Percentiles rank a stretch among this genome's conserved stretches.
These are phyloP conservation scores for Oithona nana DNA, from an alignment of 2,888 invertebrate species.

Conservation along the genomic window DNA sequence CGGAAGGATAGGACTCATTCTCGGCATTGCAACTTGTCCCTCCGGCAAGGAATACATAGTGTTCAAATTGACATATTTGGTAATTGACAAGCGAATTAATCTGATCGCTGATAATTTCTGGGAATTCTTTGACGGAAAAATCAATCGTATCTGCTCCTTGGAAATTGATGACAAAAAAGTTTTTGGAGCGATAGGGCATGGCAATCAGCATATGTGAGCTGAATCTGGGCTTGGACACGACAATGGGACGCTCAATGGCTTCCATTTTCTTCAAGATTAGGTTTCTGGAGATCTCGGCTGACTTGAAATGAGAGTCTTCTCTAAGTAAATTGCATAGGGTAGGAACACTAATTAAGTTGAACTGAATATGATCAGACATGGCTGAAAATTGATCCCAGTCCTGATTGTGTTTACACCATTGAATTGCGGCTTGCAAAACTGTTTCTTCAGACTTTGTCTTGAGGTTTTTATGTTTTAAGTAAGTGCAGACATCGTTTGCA, in stretches of 20 bases:
- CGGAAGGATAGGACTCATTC: neutral
- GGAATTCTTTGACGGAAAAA: neutral
- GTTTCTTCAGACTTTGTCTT: neutral
- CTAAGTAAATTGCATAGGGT: neutral
- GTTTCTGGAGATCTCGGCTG: neutral
- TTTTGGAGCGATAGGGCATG: neutral
- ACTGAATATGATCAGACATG: neutral
- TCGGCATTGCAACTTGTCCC: neutral
- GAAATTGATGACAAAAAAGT: neutral
- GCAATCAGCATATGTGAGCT: neutral
- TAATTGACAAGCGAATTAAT: neutral
- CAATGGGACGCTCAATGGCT: neutral
- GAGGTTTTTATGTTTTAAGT: neutral
- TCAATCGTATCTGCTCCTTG: neutral
- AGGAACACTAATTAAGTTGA: neutral
- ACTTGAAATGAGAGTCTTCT: neutral
- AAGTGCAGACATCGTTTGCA: neutral
- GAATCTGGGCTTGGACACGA: neutral
- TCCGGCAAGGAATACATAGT: neutral
- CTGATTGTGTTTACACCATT: neutral
- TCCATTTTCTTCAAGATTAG: neutral
- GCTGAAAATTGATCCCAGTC: neutral
- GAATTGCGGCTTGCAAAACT: neutral
- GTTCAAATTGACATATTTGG: neutral
- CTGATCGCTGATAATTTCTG: neutral